Percentiles rank a stretch among this genome's conserved stretches.
These are phyloP conservation scores for Vandiemenella viatica DNA, from an alignment of 2,888 invertebrate genomes.

Conservation along the genomic window DNA sequence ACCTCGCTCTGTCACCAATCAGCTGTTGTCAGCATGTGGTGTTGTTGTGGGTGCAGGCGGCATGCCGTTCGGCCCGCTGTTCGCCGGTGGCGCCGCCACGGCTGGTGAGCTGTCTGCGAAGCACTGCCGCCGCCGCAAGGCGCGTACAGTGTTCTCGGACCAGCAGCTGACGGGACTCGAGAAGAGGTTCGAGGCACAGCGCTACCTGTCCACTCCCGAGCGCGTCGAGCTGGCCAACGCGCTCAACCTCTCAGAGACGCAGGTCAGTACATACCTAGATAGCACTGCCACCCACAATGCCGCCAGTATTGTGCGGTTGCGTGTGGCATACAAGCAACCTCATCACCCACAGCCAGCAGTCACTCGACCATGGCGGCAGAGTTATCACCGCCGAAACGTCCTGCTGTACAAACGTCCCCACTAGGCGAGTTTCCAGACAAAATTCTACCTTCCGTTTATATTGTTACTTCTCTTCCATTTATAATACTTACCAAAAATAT, in stretches of 20 bases:
- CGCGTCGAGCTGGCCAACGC: conserved; percentile 87
- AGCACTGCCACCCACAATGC: not conserved
- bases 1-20: too few species aligned
- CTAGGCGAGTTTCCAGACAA: too few species aligned
- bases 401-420: too few species aligned
- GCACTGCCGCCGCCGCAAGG: conserved; percentile 90
- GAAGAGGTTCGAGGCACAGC: conserved; percentile 85
- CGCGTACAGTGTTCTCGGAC: conserved; percentile 72
- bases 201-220: conserved; percentile 91
- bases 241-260: conserved; percentile 83
- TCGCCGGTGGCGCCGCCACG: conserved; percentile 46
- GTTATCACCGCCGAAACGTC: too few species aligned
- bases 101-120: conserved; percentile 62
- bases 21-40: too few species aligned
- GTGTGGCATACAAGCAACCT: too few species aligned
- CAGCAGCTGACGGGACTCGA: conserved; percentile 65
- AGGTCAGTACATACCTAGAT: conserved; percentile 28
- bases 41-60: conserved; percentile 28
- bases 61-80: conserved; percentile 43
- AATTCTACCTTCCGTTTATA: too few species aligned
- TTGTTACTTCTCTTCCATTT: too few species aligned
- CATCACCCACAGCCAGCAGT: too few species aligned
- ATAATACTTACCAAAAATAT: too few species aligned
- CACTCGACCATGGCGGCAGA: too few species aligned
- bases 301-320: too few species aligned